Percentiles rank a stretch among this genome's conserved stretches.
Conservation (phyloP, 2,888 invertebrate species). For the Thymelicus lineola region DNA sequence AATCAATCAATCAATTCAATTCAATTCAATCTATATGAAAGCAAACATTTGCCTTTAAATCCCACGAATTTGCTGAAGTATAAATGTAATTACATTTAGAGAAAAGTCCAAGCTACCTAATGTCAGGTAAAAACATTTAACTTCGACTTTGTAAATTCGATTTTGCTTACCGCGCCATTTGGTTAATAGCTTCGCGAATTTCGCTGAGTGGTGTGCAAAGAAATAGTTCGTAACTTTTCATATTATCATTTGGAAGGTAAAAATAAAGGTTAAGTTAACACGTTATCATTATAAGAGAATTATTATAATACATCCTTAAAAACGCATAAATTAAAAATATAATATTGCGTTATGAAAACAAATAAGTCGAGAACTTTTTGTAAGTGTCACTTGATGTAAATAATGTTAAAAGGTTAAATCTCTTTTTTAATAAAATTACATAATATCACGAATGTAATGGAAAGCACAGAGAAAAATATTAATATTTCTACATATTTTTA, state of each 20-base stretch:
- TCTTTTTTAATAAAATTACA: too few relatives aligned
- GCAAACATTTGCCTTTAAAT: background rate
- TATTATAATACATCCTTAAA: too few relatives aligned
- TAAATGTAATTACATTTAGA: conserved; percentile 16
- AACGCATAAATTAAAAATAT: too few relatives aligned
- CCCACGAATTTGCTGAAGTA: background rate
- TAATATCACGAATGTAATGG: too few relatives aligned
- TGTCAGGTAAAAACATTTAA: conserved; percentile 9
- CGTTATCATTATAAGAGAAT: too few relatives aligned
- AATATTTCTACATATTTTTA: too few relatives aligned
- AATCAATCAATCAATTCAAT: background rate
- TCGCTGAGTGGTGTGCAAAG: conserved; percentile 15
- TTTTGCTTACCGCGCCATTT: conserved; percentile 23
- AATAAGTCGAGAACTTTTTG: too few relatives aligned
- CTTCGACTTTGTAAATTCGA: conserved; percentile 11
- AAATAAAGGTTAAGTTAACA: background rate
- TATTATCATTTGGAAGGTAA: background rate
- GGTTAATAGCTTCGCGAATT: conserved; percentile 29
- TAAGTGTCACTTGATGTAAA: too few relatives aligned
- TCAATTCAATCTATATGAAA: background rate
- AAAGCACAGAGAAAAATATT: too few relatives aligned
- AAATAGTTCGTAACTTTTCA: conserved; percentile 12
- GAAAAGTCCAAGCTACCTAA: background rate
- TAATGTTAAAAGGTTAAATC: too few relatives aligned
- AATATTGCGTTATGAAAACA: too few relatives aligned